Evolutionary conservation across 1,140 invertebrate genomes (phyloP).

Genomic region (Drosophila subobscura): DNA sequence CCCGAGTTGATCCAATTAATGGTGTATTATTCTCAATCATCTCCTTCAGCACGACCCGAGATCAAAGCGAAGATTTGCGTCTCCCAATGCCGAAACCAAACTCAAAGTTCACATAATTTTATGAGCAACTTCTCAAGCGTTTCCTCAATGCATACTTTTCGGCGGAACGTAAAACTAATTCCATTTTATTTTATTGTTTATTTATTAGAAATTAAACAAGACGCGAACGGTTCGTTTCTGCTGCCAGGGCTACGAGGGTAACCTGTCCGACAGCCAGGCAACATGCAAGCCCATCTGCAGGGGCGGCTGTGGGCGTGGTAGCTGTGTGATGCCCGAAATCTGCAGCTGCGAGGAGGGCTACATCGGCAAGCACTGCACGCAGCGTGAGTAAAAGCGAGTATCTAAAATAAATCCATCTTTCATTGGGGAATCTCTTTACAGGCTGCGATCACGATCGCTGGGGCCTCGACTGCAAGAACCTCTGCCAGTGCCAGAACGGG

Average conservation of each 20-base stretch:
- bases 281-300: constrained; percentile 78
- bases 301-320: constrained; percentile 80
- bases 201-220: constrained; percentile 64
- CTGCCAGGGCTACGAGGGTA: constrained; percentile 79
- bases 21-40: constrained; percentile 6
- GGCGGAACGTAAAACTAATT: too few relatives aligned
- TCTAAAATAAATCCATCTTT: background rate
- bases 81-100: background rate
- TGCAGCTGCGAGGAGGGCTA: constrained; percentile 81
- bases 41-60: constrained; percentile 16
- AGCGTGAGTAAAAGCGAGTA: constrained; percentile 57
- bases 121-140: background rate
- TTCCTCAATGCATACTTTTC: background rate
- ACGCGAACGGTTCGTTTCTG: constrained; percentile 80
- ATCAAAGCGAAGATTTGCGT: constrained; percentile 13
- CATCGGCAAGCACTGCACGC: constrained; percentile 77
- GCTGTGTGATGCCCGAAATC: constrained; percentile 70
- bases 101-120: constrained; percentile 5
- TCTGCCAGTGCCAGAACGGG: constrained; percentile 70
- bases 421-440: constrained; percentile 6
- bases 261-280: constrained; percentile 75
- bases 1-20: constrained; percentile 43
- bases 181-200: background rate
- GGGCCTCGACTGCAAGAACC: constrained; percentile 77
- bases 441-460: constrained; percentile 81